Evolutionary conservation across 2,888 invertebrate species (phyloP), one percentile per base, ranked within the genome.

Genomic region (Pocota personata): DNA sequence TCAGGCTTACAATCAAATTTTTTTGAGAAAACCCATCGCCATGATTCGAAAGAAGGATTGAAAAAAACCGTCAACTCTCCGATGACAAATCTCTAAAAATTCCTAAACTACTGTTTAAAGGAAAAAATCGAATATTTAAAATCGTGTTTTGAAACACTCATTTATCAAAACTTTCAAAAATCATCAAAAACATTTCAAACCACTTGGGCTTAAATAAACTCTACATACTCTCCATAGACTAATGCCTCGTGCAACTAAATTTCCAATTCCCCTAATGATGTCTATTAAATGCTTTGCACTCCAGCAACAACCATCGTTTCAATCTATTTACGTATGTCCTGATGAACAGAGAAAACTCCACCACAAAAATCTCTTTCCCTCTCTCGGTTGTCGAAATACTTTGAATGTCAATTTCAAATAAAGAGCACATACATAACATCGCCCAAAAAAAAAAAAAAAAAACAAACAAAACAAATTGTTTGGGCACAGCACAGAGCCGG

Each of bases 401-500:
- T 79, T 75, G 75, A 71, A 84, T 79, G 84, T 84, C 79, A 66
- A 79, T 84, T 79, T 84, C 75, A 84, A 84, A 84, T 69, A 69
- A 71, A 78, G 35, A 40, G 19, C 62, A 67, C 62, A 66, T 52
- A 48, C 16, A 60, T 43, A 24, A 14, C n/a, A 2, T 14, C 40
- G 16, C 8, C 30, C 48, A 16, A 24, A 24, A n/a, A n/a, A 55
- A 1, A 32, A 32, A 32, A 32, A 37, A 37, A 40, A 30, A 75
- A 66, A 69, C 58, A 84, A 84, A 84, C 79, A 79, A 79, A 79
- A 84, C 79, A 79, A 84, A 79, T 84, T 79, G 75, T 79, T 84
- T 66, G 79, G 72, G 78, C 50, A 57, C 40, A 72, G 8, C 62
- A 27, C 32, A 52, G 64, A 43, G 10, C 30, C 16, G 32, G 43